These are phyloP conservation scores for Chionis minor DNA, from an alignment of 2,113 vertebrate genomes.

Conservation along the genomic window DNA sequence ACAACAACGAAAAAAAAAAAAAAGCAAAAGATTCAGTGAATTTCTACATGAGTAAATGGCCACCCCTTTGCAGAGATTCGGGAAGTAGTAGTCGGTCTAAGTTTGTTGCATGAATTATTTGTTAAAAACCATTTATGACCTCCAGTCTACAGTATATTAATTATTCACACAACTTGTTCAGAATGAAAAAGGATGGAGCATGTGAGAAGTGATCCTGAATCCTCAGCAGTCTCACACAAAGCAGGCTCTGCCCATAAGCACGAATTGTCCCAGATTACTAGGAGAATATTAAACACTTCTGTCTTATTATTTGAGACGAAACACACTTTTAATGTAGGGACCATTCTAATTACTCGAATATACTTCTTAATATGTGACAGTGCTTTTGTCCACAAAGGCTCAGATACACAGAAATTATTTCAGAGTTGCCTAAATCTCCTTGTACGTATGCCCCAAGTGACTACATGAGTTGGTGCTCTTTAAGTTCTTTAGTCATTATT, in stretches of 20 bases:
- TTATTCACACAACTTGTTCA: background rate
- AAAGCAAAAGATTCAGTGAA: background rate
- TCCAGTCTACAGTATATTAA: background rate
- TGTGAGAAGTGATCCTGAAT: background rate
- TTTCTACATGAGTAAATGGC: background rate
- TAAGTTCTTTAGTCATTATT: background rate
- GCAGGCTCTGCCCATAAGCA: background rate
- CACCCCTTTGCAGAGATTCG: background rate
- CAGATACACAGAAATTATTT: background rate
- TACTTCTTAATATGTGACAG: background rate
- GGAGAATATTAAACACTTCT: background rate
- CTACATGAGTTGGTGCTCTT: background rate
- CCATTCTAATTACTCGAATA: background rate
- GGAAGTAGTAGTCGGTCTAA: background rate
- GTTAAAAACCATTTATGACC: background rate
- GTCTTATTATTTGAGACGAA: background rate
- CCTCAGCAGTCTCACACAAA: background rate
- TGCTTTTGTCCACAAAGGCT: background rate
- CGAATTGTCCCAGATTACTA: background rate
- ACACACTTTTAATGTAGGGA: background rate
- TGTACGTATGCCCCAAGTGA: background rate
- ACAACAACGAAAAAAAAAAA: background rate
- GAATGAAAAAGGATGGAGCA: background rate
- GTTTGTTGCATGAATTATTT: slow-evolving; percentile 22
- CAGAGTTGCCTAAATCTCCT: background rate